Base-by-base conservation (phyloP, 1,140 invertebrate species). In the Bombus balteatus region DNA sequence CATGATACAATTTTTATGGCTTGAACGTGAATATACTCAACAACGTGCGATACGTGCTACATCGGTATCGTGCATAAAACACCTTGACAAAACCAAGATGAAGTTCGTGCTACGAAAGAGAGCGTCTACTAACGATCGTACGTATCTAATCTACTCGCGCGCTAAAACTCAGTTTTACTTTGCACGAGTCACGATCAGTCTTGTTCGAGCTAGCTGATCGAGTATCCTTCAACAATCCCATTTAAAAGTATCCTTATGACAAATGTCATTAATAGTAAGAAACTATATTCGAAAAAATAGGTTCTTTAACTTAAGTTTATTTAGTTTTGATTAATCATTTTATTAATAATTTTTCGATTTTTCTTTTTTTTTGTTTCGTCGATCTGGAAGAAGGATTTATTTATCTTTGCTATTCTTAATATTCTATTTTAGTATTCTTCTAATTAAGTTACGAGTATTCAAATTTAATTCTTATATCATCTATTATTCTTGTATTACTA, bases 71-170 rank as follows among this genome's bases (percentile, higher is more conserved):
- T 18, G 79, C 25, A 76, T 41, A 39, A 22, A 37, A 59, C 8
- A 57, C 28, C 28, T 43, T n/a, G 74, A 41, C 32, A 43, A 41
- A 37, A 15, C 12, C 18, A 22, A 79, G 47, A 80, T 62, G 65
- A 79, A 71, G 28, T 84, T 59, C 25, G 34, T 32, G 37, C 39
- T 28, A 80, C 47, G 34, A 43, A 37, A 39, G 65, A 32, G 80
- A 85, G 71, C 53, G 73, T 78, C 4, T 75, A 34, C 41, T 62
- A 62, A 62, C 28, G 3, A 68, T 41, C 32, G 41, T 53, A 25
- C 28, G 22, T 84, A 79, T 84, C 82, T 84, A 78, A 84, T 84
- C 76, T 43, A 34, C 28, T 68, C 32, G 53, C 66, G 57, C 32
- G 68, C 15, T 80, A 47, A 72, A 72, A 72, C n/a, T 37, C 65